Conservation (phyloP, 2,888 invertebrate species). For the Orthosia incerta region DNA sequence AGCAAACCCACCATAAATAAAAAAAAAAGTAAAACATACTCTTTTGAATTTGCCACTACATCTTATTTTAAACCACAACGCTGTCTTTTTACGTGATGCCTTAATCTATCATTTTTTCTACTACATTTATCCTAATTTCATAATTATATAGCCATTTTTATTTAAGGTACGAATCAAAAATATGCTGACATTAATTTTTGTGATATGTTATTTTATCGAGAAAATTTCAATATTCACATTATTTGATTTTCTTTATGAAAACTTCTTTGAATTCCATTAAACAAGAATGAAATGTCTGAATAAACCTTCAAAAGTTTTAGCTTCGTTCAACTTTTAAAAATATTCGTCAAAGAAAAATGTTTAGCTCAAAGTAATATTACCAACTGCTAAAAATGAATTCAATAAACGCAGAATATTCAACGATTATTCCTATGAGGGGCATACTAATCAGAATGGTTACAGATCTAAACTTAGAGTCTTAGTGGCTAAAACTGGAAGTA, state of each 20-base stretch:
- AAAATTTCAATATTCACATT: conserved; percentile 20
- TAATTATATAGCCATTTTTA: background rate
- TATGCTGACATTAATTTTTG: background rate
- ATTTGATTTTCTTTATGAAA: conserved; percentile 9
- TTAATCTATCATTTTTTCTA: too few species aligned
- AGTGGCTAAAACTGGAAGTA: background rate
- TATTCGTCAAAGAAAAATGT: conserved; percentile 45
- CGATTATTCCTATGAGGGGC: background rate
- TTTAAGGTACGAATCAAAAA: background rate
- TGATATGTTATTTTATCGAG: background rate
- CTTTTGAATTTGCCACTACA: too few species aligned
- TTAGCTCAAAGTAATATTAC: conserved; percentile 28
- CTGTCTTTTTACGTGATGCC: too few species aligned
- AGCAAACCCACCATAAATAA: too few species aligned
- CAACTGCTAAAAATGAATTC: conserved; percentile 16
- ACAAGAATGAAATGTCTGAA: conserved; percentile 14
- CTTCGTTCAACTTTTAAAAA: conserved; percentile 16
- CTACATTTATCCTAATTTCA: too few species aligned
- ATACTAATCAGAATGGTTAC: background rate
- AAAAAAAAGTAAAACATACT: too few species aligned
- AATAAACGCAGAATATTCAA: conserved; percentile 34
- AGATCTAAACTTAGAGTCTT: background rate
- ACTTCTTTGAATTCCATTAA: conserved; percentile 29
- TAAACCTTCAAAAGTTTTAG: conserved; percentile 2
- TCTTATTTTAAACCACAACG: too few species aligned